phyloP scores from a whole-genome alignment of 2,113 vertebrate genomes.

The Seriola dumerili region DNA sequence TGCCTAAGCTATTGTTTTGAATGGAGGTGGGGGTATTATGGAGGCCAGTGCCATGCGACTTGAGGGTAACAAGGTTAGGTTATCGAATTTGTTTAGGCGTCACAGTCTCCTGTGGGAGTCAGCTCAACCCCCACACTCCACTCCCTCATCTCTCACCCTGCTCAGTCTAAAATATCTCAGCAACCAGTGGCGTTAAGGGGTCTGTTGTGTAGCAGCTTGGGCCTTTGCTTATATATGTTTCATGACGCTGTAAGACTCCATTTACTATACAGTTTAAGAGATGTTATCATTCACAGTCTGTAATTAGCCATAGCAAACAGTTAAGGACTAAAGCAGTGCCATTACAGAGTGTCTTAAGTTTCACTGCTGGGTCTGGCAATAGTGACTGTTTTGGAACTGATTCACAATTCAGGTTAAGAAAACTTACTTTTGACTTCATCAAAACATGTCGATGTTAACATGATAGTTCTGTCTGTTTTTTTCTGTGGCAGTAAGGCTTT shows the following conservation, averaged over 20 bases:
- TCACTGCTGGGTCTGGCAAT: slow-evolving; percentile 37
- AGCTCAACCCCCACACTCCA: slow-evolving; percentile 42
- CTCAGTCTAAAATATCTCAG: slow-evolving; percentile 63
- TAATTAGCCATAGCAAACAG: slow-evolving; percentile 50
- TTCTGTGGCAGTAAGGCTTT: background rate
- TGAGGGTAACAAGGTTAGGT: slow-evolving; percentile 81
- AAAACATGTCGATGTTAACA: background rate
- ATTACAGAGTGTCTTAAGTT: slow-evolving; percentile 47
- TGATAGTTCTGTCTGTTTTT: background rate
- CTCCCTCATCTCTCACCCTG: slow-evolving; percentile 54
- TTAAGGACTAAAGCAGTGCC: slow-evolving; percentile 31
- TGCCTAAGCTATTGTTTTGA: slow-evolving; percentile 76
- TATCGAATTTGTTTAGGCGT: slow-evolving; percentile 84
- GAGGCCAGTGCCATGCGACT: slow-evolving; percentile 69
- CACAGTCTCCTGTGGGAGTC: slow-evolving; percentile 75
- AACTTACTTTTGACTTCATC: background rate
- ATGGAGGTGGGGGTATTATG: slow-evolving; percentile 61
- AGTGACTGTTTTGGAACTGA: slow-evolving; percentile 20
- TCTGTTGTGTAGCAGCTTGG: slow-evolving; percentile 52
- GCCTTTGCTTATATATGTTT: slow-evolving; percentile 71
- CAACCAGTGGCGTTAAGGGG: slow-evolving; percentile 52
- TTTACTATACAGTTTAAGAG: slow-evolving; percentile 56
- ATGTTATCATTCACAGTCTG: slow-evolving; percentile 59
- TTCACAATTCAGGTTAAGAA: slow-evolving; percentile 7
- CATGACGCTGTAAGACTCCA: slow-evolving; percentile 56